Evolutionary conservation across 2,113 vertebrate species (phyloP).

Genomic region (Jaculus jaculus): DNA sequence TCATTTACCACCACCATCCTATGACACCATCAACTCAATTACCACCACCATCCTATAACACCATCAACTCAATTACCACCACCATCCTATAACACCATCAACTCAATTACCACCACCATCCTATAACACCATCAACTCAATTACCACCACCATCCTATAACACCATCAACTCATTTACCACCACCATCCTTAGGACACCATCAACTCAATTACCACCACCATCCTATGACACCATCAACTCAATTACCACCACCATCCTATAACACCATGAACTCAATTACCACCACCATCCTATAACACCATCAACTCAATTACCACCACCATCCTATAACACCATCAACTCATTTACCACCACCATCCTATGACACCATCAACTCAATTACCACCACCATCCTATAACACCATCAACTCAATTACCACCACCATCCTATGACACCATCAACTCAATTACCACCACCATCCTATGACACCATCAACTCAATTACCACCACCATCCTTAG

Average conservation of each 20-base stretch:
- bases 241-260: background rate
- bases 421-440: background rate
- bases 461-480: fast-evolving
- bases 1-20: background rate
- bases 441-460: background rate
- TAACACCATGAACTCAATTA: too few species aligned
- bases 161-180: background rate
- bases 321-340: too few species aligned
- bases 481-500: background rate
- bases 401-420: background rate
- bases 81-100: background rate
- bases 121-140: fast-evolving
- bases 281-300: background rate
- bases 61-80: background rate
- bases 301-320: background rate
- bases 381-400: too few species aligned
- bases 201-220: background rate
- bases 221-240: background rate
- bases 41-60: too few species aligned
- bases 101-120: background rate
- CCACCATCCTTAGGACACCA: too few species aligned
- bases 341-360: background rate
- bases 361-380: background rate
- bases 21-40: background rate
- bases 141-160: background rate